Evolutionary conservation across 2,797 vertebrate species (phyloP).

Genomic region (Myoxocephalus aenaeus): DNA sequence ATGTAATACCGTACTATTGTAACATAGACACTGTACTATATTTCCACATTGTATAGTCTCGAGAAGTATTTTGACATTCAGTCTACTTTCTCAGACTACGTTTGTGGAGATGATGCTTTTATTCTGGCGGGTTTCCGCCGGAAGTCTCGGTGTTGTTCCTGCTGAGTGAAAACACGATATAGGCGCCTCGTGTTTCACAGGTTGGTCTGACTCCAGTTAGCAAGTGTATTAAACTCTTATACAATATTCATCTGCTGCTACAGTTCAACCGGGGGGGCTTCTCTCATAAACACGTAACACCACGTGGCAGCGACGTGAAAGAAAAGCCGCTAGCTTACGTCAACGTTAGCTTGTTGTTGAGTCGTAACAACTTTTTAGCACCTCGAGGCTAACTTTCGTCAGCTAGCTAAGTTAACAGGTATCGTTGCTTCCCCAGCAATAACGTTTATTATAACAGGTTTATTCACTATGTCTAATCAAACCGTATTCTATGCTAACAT

Average conservation of each 20-base stretch:
- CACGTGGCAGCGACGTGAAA: neutral
- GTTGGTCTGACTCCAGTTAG: constrained; percentile 31
- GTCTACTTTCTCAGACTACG: neutral
- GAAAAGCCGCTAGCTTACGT: neutral
- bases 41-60: neutral
- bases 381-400: constrained; percentile 51
- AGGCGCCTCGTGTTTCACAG: constrained; percentile 66
- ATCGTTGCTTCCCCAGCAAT: accelerated
- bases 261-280: neutral
- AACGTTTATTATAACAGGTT: neutral
- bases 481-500: neutral
- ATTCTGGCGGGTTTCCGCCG: constrained; percentile 36
- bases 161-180: constrained; percentile 10
- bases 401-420: constrained; percentile 10
- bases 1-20: too few species aligned
- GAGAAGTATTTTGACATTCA: neutral
- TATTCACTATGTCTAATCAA: neutral
- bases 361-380: constrained; percentile 44
- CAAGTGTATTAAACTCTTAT: neutral
- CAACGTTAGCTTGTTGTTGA: neutral
- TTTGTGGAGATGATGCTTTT: constrained; percentile 22
- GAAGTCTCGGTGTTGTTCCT: constrained; percentile 15
- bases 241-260: neutral
- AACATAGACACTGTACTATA: neutral
- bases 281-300: neutral